Base-by-base conservation (phyloP, 2,888 invertebrate genomes). In the Trimorus sp. region DNA sequence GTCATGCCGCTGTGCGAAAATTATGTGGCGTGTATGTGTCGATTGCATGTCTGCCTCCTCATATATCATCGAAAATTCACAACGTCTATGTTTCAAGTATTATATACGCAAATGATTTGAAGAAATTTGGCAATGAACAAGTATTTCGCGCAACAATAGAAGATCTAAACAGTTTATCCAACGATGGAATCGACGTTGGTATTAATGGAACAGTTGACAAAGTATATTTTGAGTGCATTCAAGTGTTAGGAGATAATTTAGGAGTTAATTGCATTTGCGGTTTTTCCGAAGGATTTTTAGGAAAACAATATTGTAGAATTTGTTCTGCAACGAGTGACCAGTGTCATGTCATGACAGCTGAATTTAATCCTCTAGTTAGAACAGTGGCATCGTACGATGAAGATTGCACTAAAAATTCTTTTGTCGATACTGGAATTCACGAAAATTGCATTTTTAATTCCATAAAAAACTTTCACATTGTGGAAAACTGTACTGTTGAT, bases 201-300 rank as follows among this genome's bases (percentile, higher is more conserved):
- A 45, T 77, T 49, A 62, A 70, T 63, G 73, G 75, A 48, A 7
- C 7, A 12, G 36, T 40, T 3, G 1, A 38, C 26, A 63, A 26
- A 42, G 56, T 78, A 15, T 84, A 78, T 59, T 83, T 85, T 73
- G 48, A 77, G 26, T 81, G 81, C 48, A 68, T 82, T 40, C 15
- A 73, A 16, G 66, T 82, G 54, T 53, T 76, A 56, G 83, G 84
- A 2, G 83, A 84, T 40, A 83, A 85, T 73, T 42, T 82, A 14
- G 84, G 74, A 9, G 36, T 56, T 36, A 56, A 68, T 45, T n/a
- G 45, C 56, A 68, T 56, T 36, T 68, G 56, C 14, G 68, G 56
- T 12, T 68, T 68, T 45, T 15, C 42, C 9, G 45, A 68, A 68
- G 56, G 68, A 36, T 68, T 68, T 56, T 6, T 12, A n/a, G 42